A percentile compares a stretch with the other conserved stretches of the same genome.
Conservation (phyloP, 2,797 vertebrate species). For the Sebastes oblongus region DNA sequence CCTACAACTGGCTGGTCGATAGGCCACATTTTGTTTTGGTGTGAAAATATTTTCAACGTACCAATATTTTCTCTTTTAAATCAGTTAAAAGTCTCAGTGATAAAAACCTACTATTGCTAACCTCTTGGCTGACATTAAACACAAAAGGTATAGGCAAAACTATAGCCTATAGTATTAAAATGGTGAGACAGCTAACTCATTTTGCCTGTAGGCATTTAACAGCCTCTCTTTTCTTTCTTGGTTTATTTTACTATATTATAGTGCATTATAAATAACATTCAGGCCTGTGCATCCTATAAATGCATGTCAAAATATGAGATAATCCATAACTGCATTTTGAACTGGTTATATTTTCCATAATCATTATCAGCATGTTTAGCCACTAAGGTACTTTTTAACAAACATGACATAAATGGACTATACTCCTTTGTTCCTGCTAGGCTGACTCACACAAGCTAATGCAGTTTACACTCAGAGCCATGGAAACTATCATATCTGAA, state of each 20-base stretch:
- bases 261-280: not conserved
- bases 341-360: not conserved
- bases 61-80: not conserved
- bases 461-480: not conserved
- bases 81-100: not conserved
- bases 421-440: not conserved
- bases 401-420: not conserved
- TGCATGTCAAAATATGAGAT: not conserved
- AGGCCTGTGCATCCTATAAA: not conserved
- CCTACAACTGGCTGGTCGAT: not conserved
- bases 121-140: not conserved
- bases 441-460: not conserved
- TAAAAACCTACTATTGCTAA: not conserved
- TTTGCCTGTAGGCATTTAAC: not conserved
- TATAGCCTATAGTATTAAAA: accelerated
- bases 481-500: not conserved
- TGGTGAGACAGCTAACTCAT: not conserved
- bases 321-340: not conserved
- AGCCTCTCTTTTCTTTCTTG: not conserved
- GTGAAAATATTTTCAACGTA: not conserved
- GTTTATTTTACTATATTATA: not conserved
- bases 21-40: not conserved
- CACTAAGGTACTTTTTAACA: not conserved
- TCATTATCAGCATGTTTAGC: not conserved
- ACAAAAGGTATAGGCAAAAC: not conserved